A percentile compares a stretch with the other conserved stretches of the same genome.
These are phyloP conservation scores for Parnassius mnemosyne DNA, from an alignment of 2,888 invertebrate genomes.

Conservation along the genomic window DNA sequence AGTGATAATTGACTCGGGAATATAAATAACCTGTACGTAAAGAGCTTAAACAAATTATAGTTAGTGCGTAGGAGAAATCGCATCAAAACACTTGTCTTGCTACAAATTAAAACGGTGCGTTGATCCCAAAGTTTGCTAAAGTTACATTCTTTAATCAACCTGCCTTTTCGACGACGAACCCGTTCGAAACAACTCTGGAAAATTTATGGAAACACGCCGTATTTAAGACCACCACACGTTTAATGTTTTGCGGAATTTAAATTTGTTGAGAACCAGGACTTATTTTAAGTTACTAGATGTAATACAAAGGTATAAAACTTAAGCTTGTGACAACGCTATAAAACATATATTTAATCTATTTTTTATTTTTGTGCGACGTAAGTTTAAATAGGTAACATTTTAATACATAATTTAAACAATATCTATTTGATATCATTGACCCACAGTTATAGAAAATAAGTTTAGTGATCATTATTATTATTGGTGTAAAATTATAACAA, in stretches of 20 bases:
- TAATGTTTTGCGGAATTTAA: background rate
- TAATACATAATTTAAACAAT: too few species aligned
- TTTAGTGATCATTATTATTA: too few species aligned
- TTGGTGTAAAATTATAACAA: too few species aligned
- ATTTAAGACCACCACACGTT: background rate
- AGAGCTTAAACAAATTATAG: background rate
- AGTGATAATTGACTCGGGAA: too few species aligned
- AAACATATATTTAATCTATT: too few species aligned
- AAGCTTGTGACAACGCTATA: too few species aligned
- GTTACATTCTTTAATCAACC: constrained; percentile 9
- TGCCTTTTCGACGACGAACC: constrained; percentile 8
- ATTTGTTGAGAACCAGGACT: background rate
- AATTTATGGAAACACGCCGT: constrained; percentile 21
- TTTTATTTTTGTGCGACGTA: too few species aligned
- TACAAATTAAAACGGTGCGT: constrained; percentile 9
- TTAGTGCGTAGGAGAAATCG: background rate
- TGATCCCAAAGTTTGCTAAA: constrained; percentile 10
- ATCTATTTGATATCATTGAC: too few species aligned
- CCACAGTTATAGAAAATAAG: too few species aligned
- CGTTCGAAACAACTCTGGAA: constrained; percentile 19
- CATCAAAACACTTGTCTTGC: background rate
- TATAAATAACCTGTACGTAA: background rate
- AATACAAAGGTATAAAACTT: too few species aligned
- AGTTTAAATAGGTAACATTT: too few species aligned
- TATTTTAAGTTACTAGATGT: too few species aligned